Evolutionary conservation across 2,797 vertebrate genomes (phyloP), one percentile per base, ranked within the genome.

Genomic region (Cheracebus regulus): DNA sequence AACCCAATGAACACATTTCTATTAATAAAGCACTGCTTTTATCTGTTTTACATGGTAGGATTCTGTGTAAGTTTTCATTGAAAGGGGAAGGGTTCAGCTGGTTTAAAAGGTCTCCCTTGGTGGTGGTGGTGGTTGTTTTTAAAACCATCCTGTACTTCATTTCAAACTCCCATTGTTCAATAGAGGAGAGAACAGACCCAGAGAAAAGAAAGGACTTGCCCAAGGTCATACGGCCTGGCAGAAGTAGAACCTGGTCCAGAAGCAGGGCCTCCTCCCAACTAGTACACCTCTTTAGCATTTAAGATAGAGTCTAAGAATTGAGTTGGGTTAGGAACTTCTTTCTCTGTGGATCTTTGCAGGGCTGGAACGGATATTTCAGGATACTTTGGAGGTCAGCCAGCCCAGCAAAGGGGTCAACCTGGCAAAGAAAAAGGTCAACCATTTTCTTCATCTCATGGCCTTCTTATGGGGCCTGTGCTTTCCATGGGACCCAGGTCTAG

Each of bases 1-100:
- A 93, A 96, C 75, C 87, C 36, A 84, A 39, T 64, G 28, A 87
- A 84, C 36, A 70, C 33, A 55, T 64, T 93, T 96, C 36, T 85
- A 80, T 86, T 89, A 81, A 93, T 41, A 95, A 95, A 96, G 13
- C 1, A 52, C 46, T 81, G 13, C 44, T 92, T 95, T 96, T 36
- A 44, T 95, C 46, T 85, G n/a, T 76, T 92, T 93, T 81, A 80
- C 41, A 26, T n/a, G 93, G 41, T 94, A 82, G 7, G 11, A 46
- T 76, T 95, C 72, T 88, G 20, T 78, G 22, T 89, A 73, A 64
- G 41, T 75, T 86, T 89, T 96, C 80, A 93, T 73, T 76, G 67
- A 92, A 93, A 61, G 8, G 14, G 19, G 4, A 19, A 79, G 11
- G 17, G 9, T 64, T 79, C 64, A 39, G 1, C 41, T 90, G 46